phyloP scores from a whole-genome alignment of 2,888 invertebrate genomes.

The Pheosia tremula region DNA sequence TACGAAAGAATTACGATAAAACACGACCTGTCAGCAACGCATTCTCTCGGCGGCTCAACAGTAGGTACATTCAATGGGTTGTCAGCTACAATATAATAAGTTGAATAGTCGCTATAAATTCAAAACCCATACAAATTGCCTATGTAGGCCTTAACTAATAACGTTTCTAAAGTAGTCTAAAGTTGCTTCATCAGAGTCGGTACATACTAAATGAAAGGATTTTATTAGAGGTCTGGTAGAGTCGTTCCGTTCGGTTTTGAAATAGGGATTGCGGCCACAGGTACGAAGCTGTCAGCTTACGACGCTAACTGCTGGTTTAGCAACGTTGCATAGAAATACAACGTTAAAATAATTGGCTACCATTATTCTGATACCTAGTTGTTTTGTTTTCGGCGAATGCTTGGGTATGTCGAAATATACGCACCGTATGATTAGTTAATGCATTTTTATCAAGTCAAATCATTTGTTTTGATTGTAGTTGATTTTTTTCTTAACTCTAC shows the following conservation, averaged over 20 bases:
- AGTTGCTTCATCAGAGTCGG: background rate
- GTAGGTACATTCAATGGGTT: too few species aligned
- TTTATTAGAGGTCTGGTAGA: background rate
- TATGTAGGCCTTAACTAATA: background rate
- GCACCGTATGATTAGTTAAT: too few species aligned
- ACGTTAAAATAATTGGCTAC: background rate
- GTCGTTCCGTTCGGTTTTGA: constrained; percentile 6
- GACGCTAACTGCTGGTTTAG: background rate
- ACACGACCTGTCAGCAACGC: too few species aligned
- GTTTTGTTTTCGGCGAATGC: too few species aligned
- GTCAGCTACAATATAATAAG: background rate
- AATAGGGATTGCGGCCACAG: constrained; percentile 3
- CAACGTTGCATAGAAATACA: background rate
- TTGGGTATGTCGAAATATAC: too few species aligned
- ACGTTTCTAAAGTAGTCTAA: background rate
- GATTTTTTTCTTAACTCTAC: too few species aligned
- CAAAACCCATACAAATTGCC: background rate
- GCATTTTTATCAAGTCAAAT: too few species aligned
- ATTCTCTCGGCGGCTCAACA: too few species aligned
- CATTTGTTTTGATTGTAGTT: too few species aligned
- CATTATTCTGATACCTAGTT: background rate
- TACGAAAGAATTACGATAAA: too few species aligned
- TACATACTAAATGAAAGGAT: constrained; percentile 5
- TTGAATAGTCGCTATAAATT: background rate
- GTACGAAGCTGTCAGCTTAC: background rate